Evolutionary conservation across 2,113 vertebrate genomes (phyloP), one percentile per base, ranked within the genome.

Genomic region (Pica pica): DNA sequence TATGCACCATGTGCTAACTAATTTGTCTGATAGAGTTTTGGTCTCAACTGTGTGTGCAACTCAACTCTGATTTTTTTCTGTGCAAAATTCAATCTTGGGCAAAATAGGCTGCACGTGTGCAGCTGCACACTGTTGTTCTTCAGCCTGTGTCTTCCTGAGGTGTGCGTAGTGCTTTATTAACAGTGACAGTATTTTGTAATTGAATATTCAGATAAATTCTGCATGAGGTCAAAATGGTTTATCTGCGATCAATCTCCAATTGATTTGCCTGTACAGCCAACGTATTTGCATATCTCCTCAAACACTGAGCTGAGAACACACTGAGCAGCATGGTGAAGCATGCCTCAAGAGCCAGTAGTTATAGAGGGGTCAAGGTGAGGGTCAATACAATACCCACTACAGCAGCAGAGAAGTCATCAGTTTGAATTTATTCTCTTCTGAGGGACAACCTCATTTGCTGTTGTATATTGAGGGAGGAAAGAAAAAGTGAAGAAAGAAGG

Each of bases 171-270:
- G 42, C 52, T 95, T 93, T 93, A 97, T 97, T 96, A 95, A 93
- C 63, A 77, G 60, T 93, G 93, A 90, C 94, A 85, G 64, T 75
- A 59, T 93, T 97, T 91, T 76, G 79, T 91, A 87, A 96, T 93
- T 88, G 84, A 94, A 95, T 95, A 97, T 95, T 96, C 94, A 91
- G 83, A 92, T 67, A 91, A 94, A 95, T 91, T 95, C 93, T 96
- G 81, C n/a, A 3, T 79, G 52, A 90, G 86, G 93, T 95, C 94
- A 88, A 68, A 96, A 89, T 39, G 70, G 81, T 61, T 95, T 95
- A 87, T 95, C 90, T 84, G 41, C 6, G 0, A 95, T 95, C 95
- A 96, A 89, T 97, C 83, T 94, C 39, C 14, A 6, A 96, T 96
- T 97, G 97, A 96, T 97, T 95, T 91, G 78, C 49, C 87, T 83